Percentiles rank a stretch among this genome's conserved stretches.
These are phyloP conservation scores for Pogona vitticeps DNA, from an alignment of 2,113 vertebrate species.

Conservation along the genomic window DNA sequence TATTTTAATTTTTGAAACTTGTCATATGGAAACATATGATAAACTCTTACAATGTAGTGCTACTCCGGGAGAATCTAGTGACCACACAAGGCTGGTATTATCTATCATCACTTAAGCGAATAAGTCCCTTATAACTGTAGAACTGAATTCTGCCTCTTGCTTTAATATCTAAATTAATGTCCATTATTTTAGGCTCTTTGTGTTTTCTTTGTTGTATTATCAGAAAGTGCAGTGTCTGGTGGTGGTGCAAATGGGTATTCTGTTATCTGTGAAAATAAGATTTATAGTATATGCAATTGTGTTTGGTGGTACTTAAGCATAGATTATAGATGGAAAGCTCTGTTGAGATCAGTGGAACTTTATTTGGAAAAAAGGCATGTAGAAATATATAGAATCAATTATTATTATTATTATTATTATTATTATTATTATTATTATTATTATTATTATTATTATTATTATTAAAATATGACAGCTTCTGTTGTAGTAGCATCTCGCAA, in stretches of 20 bases:
- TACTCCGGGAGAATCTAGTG: conserved; percentile 63
- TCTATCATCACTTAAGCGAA: conserved; percentile 62
- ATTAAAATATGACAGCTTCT: background rate
- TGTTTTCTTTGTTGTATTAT: background rate
- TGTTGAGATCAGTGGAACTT: background rate
- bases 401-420: conserved; percentile 2
- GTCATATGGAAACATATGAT: conserved; percentile 60
- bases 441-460: background rate
- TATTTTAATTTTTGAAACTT: conserved; percentile 73
- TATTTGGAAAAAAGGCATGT: background rate
- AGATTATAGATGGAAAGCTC: background rate
- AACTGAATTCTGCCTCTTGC: background rate
- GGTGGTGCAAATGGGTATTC: rapidly evolving
- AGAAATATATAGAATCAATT: background rate
- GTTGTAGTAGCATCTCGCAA: background rate
- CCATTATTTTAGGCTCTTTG: background rate
- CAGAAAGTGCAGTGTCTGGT: background rate
- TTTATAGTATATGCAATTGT: background rate
- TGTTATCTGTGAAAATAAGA: background rate
- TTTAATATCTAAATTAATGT: background rate
- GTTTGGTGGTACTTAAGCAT: background rate
- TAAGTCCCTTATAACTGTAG: background rate
- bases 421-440: too few species aligned
- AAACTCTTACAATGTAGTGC: conserved; percentile 59
- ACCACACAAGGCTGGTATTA: conserved; percentile 64